phyloP scores from a whole-genome alignment of 2,888 invertebrate genomes.

The Drosophila quasianomalipes region DNA sequence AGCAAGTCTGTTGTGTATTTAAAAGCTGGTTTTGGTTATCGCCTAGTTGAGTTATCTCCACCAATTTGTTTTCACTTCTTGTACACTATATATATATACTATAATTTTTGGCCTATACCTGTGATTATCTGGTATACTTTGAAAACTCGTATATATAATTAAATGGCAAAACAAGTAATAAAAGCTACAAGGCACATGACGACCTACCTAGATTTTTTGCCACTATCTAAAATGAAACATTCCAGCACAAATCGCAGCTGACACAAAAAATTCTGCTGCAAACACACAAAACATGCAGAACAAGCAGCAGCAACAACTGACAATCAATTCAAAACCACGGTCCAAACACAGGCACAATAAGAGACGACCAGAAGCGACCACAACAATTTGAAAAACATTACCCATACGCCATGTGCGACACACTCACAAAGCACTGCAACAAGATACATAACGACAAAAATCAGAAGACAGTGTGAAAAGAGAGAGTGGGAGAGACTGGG shows the following conservation, averaged over 20 bases:
- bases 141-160: neutral
- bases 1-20: neutral
- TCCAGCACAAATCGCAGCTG: conserved; percentile 16
- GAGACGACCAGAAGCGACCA: conserved; percentile 38
- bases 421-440: conserved; percentile 39
- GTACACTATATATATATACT: too few species aligned
- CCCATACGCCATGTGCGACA: conserved; percentile 72
- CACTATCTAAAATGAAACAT: conserved; percentile 2
- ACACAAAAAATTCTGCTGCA: neutral
- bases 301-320: conserved; percentile 3
- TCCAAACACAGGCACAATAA: conserved; percentile 48
- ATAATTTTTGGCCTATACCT: neutral
- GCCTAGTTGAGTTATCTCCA: neutral
- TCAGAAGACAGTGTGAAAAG: conserved; percentile 1
- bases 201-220: neutral
- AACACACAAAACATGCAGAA: conserved; percentile 8
- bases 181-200: neutral
- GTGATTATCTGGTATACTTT: neutral
- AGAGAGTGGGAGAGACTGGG: neutral
- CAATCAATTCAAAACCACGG: conserved; percentile 57
- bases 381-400: conserved; percentile 77
- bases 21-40: neutral
- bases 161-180: neutral
- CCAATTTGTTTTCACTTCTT: neutral
- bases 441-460: conserved; percentile 24